phyloP scores from a whole-genome alignment of 1,140 invertebrate genomes.

The Elysia chlorotica region DNA sequence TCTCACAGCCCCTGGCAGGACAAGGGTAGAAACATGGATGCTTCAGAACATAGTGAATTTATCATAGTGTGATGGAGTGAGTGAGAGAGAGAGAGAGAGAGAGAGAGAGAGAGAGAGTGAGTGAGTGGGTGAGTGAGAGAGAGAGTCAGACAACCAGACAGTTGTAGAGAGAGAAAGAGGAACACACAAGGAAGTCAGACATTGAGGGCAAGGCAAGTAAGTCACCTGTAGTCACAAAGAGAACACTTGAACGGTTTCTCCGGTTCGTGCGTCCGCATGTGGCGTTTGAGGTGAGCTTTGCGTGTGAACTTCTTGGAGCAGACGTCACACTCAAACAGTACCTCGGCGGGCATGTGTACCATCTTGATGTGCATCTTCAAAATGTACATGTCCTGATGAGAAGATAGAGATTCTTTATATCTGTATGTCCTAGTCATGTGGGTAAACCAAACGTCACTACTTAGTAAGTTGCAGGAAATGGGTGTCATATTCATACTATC shows the following conservation, averaged over 20 bases:
- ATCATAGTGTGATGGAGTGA: background rate
- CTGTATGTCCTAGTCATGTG: no score
- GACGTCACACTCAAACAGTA: constrained; percentile 59
- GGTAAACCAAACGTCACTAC: no score
- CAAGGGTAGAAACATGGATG: background rate
- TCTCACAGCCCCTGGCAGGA: constrained; percentile 60
- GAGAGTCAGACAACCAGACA: no score
- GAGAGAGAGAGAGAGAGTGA: background rate
- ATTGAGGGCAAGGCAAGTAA: background rate
- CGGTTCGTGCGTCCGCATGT: constrained; percentile 61
- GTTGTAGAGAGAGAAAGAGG: no score
- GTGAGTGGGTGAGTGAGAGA: no score
- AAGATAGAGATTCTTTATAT: no score
- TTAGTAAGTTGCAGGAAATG: no score
- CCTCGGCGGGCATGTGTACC: constrained; percentile 63
- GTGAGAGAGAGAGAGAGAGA: background rate
- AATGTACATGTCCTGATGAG: constrained; percentile 60
- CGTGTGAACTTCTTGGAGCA: constrained; percentile 62
- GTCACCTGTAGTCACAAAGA: constrained; percentile 62
- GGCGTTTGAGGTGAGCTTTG: constrained; percentile 63
- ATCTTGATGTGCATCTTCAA: constrained; percentile 64
- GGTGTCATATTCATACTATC: no score
- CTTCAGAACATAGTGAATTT: background rate
- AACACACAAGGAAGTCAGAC: no score
- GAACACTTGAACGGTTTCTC: constrained; percentile 63